Evolutionary conservation across 1,140 invertebrate genomes (phyloP).

Genomic region (Magallana gigas): DNA sequence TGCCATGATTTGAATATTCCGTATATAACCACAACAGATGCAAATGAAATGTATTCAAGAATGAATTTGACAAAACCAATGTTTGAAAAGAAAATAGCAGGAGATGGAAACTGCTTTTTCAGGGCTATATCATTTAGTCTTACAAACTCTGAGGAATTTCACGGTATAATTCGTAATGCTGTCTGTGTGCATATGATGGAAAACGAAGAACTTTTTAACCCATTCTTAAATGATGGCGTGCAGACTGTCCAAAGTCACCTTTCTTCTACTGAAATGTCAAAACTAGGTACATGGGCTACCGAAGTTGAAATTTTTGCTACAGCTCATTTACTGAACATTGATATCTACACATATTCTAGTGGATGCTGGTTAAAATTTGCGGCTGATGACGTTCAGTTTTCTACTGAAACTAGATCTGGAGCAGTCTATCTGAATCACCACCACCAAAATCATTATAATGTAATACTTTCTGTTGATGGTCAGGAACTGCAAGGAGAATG

Average conservation of each 20-base stretch:
- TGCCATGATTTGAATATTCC: background rate
- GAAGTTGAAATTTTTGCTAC: slow-evolving; percentile 47
- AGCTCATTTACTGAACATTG: slow-evolving; percentile 34
- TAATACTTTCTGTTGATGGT: slow-evolving; percentile 12
- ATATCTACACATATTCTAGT: slow-evolving; percentile 29
- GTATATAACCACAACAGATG: background rate
- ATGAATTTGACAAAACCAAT: background rate
- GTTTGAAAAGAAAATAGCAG: background rate
- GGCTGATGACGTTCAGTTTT: too few relatives aligned
- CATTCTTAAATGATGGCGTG: background rate
- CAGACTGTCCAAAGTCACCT: background rate
- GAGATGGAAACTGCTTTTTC: slow-evolving; percentile 42
- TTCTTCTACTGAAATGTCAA: background rate
- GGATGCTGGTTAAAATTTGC: slow-evolving; percentile 24
- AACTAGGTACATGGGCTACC: slow-evolving; percentile 39
- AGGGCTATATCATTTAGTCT: slow-evolving; percentile 1
- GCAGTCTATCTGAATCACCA: slow-evolving; percentile 27
- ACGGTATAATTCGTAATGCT: background rate
- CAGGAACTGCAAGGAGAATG: too few relatives aligned
- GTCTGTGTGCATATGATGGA: background rate
- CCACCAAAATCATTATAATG: slow-evolving; percentile 34
- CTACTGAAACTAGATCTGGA: background rate
- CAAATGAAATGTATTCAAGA: background rate
- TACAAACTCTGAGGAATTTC: background rate
- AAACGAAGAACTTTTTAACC: background rate